A percentile compares a stretch with the other conserved stretches of the same genome.
Conservation (phyloP, 2,797 vertebrate species). For the Acrocephalus scirpaceus region DNA sequence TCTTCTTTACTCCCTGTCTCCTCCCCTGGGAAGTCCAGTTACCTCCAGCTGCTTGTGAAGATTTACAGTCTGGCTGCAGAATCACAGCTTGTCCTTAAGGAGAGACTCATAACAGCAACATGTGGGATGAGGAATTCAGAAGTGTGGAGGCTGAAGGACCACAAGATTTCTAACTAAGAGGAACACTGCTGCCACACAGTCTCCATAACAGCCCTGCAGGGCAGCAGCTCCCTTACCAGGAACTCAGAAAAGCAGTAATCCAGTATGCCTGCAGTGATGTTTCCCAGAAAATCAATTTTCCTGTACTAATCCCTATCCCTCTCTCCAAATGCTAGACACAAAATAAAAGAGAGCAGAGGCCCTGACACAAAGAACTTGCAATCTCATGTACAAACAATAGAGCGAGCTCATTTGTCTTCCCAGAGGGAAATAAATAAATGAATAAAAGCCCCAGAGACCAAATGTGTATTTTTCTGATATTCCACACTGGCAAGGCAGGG, state of each 20-base stretch:
- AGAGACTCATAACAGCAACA: neutral
- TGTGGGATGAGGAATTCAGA: neutral
- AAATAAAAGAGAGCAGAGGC: conserved; percentile 1
- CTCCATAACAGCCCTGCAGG: neutral
- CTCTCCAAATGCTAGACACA: neutral
- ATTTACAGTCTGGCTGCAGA: neutral
- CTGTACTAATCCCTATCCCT: neutral
- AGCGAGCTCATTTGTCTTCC: neutral
- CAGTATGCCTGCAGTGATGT: neutral
- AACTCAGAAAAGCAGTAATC: conserved; percentile 19
- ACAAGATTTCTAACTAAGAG: neutral
- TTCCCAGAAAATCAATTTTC: conserved; percentile 43
- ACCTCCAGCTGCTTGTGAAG: neutral
- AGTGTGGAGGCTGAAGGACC: neutral
- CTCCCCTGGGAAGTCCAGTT: neutral
- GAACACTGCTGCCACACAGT: neutral
- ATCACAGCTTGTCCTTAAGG: neutral
- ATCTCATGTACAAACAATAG: conserved; percentile 17
- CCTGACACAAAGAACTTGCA: conserved; percentile 34
- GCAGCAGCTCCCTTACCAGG: neutral
- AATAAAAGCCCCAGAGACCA: neutral
- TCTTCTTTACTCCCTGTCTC: neutral
- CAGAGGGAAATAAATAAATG: conserved; percentile 20
- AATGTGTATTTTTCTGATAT: conserved; percentile 5
- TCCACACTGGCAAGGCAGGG: neutral